Percentiles rank a stretch among this genome's conserved stretches.
phyloP scores from a whole-genome alignment of 35 echinoderm and acorn worm species.

The Amphiura filiformis region DNA sequence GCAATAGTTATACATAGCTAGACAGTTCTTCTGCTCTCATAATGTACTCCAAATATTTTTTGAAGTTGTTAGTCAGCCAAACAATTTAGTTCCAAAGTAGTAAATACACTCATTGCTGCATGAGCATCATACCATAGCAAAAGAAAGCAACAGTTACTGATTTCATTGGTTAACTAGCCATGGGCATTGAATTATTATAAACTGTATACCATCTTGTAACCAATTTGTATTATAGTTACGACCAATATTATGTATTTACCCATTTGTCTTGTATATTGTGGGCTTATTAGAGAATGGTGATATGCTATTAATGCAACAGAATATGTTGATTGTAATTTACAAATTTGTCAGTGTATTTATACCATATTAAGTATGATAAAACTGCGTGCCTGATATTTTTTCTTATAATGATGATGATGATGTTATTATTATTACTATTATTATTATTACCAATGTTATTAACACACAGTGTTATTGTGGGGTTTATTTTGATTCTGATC shows the following conservation, averaged over 20 bases:
- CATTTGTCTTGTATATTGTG: slow-evolving; percentile 12
- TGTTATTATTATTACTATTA: slow-evolving; percentile 2
- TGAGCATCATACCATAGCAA: background rate
- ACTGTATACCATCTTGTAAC: background rate
- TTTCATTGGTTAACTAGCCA: background rate
- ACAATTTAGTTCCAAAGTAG: background rate
- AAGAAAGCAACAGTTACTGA: background rate
- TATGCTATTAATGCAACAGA: slow-evolving; percentile 12
- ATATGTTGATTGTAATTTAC: slow-evolving; percentile 15
- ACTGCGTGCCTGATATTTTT: slow-evolving; percentile 14
- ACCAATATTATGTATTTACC: slow-evolving; percentile 6
- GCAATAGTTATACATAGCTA: no score
- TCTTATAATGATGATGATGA: background rate
- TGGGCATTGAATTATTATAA: background rate
- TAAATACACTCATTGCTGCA: background rate
- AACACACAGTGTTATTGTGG: no score
- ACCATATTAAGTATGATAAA: slow-evolving; percentile 1
- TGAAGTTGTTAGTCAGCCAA: background rate
- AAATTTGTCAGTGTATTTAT: slow-evolving; percentile 4
- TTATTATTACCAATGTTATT: background rate
- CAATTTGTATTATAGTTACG: background rate
- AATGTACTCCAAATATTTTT: background rate
- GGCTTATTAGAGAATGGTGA: slow-evolving; percentile 5
- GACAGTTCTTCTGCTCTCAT: no score
- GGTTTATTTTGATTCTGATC: background rate